Conservation (phyloP, 2,797 vertebrate genomes). For the Pseudocheirus occidentalis region DNA sequence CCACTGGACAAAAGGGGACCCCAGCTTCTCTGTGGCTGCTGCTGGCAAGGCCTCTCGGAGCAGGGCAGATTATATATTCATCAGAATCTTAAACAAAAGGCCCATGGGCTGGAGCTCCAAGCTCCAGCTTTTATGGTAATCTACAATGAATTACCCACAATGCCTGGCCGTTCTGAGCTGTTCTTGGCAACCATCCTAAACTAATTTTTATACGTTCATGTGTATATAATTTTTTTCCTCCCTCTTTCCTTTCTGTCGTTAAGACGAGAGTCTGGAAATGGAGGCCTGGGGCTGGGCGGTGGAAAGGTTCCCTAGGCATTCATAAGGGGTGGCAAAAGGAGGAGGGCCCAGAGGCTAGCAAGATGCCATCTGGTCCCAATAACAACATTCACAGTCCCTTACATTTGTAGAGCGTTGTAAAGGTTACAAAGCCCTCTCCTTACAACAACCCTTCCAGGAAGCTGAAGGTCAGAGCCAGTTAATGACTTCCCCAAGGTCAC, state of each 20-base stretch:
- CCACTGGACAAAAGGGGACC: background rate
- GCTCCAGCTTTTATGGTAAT: constrained; percentile 83
- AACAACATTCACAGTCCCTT: background rate
- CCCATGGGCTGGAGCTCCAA: constrained; percentile 74
- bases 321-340: background rate
- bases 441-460: background rate
- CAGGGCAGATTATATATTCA: constrained; percentile 69
- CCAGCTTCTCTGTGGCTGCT: too few species aligned
- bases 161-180: constrained; percentile 81
- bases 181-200: constrained; percentile 85
- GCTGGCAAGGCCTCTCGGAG: constrained; percentile 48
- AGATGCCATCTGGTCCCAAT: background rate
- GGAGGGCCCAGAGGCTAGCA: background rate
- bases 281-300: accelerated
- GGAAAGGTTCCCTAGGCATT: background rate
- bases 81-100: constrained; percentile 83
- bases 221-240: constrained; percentile 75
- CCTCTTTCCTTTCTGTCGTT: constrained; percentile 44
- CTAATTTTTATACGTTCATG: constrained; percentile 83
- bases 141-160: constrained; percentile 85
- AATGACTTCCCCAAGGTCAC: background rate
- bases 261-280: accelerated
- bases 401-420: background rate
- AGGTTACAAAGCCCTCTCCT: background rate
- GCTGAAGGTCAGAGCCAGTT: background rate